These are phyloP conservation scores for Stenoptilia bipunctidactyla DNA, from an alignment of 2,888 invertebrate species.

Conservation along the genomic window DNA sequence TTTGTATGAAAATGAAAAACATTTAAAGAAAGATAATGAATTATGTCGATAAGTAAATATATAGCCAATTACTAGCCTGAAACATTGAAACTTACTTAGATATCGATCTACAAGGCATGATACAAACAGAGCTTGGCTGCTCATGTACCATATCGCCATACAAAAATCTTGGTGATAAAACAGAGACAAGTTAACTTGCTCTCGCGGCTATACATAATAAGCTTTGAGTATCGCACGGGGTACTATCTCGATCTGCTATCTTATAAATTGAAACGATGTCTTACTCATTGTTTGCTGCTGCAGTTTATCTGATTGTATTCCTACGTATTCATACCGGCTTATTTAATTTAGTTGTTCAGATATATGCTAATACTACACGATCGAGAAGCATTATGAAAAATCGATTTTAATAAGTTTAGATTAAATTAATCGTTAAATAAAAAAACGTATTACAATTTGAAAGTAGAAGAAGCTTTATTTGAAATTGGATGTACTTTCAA, in stretches of 20 bases:
- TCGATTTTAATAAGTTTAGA: no score
- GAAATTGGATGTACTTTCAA: no score
- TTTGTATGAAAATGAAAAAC: neutral
- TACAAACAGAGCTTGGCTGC: conserved; percentile 30
- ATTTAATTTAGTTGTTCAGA: conserved; percentile 3
- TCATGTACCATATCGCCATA: conserved; percentile 45
- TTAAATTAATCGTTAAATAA: no score
- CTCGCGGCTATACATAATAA: conserved; percentile 50
- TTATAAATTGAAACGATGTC: conserved; percentile 63
- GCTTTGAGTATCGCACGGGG: conserved; percentile 40
- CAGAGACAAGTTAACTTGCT: conserved; percentile 63
- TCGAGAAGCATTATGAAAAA: no score
- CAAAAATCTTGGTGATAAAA: conserved; percentile 59
- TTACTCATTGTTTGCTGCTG: conserved; percentile 36
- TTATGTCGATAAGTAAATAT: neutral
- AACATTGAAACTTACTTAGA: conserved; percentile 16
- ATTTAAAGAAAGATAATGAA: neutral
- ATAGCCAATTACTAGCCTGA: neutral
- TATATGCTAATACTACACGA: no score
- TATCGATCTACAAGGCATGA: conserved; percentile 33
- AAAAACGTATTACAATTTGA: no score
- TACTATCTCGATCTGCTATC: conserved; percentile 52
- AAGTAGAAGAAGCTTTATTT: no score
- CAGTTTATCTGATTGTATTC: conserved; percentile 16
- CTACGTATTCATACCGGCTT: conserved; percentile 16